Evolutionary conservation across 2,797 vertebrate species (phyloP), one percentile per base, ranked within the genome.

Genomic region (Gephyroberyx darwinii): DNA sequence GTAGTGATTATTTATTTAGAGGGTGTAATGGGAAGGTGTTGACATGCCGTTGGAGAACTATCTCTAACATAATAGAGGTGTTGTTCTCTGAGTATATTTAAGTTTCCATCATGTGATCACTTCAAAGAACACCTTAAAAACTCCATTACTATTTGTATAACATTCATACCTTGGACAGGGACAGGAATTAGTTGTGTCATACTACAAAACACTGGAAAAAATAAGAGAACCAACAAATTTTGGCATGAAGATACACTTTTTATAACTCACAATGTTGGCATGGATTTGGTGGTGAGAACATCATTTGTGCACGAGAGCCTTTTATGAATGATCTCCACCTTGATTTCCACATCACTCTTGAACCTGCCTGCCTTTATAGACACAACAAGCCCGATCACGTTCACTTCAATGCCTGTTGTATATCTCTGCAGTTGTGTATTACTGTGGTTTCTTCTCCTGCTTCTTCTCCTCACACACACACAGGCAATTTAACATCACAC

Each of bases 301-400:
- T 45, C 13, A 55, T 55, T 31, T n/a, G 12, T 61, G 13, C 43
- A 1, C 39, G 0, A 41, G 31, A 54, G 20, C 13, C 16, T 41
- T 59, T 65, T 22, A 5, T 43, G 14, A 31, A 48, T 20, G 30
- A 67, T 53, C 47, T 31, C 7, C 0, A 0, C 50, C 61, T 37
- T 35, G 16, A 65, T 60, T 35, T 60, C 3, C 13, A 2, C 48
- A 33, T 56, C 31, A 2, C 43, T 54, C 13, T 69, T 12, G 54
- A 45, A 55, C 57, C 3, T 54, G 55, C n/a, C 61, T 74, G 74
- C 17, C 55, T 35, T 37, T 30, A 12, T 12, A 71, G 53, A 13
- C 60, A 20, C 60, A 57, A 82, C 82, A 77, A 55, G 85, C 75
- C 59, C 7, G 4, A 8, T 73, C 78, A 35, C 0, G 55, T 43